Evolutionary conservation across 2,113 vertebrate genomes (phyloP).

Genomic region (Lophotis ruficrista): DNA sequence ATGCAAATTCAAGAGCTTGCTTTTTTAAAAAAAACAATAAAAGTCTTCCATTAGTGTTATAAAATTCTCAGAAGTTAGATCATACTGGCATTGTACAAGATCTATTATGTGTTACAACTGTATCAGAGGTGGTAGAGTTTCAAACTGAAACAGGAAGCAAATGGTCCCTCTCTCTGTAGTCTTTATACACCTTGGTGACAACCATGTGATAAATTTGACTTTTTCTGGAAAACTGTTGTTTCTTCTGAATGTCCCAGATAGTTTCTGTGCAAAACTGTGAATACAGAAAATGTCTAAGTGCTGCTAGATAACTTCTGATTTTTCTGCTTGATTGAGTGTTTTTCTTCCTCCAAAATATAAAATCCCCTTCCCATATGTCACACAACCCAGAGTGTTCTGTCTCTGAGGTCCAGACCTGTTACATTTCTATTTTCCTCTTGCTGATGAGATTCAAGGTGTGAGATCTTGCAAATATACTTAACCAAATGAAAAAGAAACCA

Average conservation of each 20-base stretch:
- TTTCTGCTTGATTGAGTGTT: neutral
- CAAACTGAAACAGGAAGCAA: neutral
- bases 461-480: neutral
- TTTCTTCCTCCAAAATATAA: neutral
- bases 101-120: neutral
- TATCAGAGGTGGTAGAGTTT: neutral
- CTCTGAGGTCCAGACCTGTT: neutral
- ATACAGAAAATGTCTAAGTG: neutral
- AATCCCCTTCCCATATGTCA: neutral
- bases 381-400: neutral
- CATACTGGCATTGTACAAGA: neutral
- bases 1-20: neutral
- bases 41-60: neutral
- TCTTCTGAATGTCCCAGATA: neutral
- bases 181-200: neutral
- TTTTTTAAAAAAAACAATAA: neutral
- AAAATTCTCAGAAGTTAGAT: neutral
- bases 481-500: neutral
- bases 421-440: neutral
- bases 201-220: neutral
- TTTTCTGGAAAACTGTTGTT: neutral
- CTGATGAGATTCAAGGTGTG: neutral
- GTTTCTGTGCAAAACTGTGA: neutral
- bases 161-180: neutral
- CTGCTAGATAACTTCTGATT: neutral